Percentiles rank a stretch among this genome's conserved stretches.
phyloP scores from a whole-genome alignment of 2,113 vertebrate genomes.

The Leptodactylus fuscus region DNA sequence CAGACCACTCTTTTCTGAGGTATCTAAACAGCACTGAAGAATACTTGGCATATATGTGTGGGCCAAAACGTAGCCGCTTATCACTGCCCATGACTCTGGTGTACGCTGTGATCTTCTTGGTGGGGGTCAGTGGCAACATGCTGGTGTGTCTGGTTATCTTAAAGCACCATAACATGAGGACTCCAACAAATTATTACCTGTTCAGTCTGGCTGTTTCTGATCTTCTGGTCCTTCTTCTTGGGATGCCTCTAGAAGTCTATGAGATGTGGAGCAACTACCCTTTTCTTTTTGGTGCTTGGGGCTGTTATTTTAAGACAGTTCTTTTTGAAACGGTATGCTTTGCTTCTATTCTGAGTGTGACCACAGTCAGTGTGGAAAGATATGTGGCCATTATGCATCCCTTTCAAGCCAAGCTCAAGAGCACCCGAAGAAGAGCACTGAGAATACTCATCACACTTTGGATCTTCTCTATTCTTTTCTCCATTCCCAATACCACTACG shows the following conservation, averaged over 20 bases:
- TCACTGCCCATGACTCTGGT: slow-evolving; percentile 74
- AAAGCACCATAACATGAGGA: slow-evolving; percentile 87
- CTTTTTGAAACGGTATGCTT: slow-evolving; percentile 93
- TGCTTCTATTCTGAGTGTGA: slow-evolving; percentile 90
- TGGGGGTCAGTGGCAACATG: slow-evolving; percentile 85
- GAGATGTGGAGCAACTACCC: slow-evolving; percentile 98
- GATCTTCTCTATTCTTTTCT: slow-evolving; percentile 83
- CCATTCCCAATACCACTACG: slow-evolving; percentile 89
- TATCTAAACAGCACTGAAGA: slow-evolving; percentile 76
- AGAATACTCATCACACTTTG: slow-evolving; percentile 84
- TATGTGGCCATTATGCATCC: slow-evolving; percentile 91
- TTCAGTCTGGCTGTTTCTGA: slow-evolving; percentile 93
- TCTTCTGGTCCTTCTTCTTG: slow-evolving; percentile 87
- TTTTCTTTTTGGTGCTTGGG: slow-evolving; percentile 82
- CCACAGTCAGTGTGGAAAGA: slow-evolving; percentile 87
- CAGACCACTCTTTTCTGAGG: slow-evolving; percentile 61
- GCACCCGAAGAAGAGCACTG: slow-evolving; percentile 84
- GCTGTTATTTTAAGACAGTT: slow-evolving; percentile 93
- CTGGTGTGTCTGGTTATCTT: slow-evolving; percentile 91
- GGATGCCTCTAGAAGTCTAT: slow-evolving; percentile 93
- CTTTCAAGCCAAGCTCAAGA: slow-evolving; percentile 84
- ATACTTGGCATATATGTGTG: slow-evolving; percentile 74
- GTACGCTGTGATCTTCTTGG: slow-evolving; percentile 81
- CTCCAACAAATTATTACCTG: slow-evolving; percentile 93
- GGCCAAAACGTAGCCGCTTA: slow-evolving; percentile 73